These are phyloP conservation scores for Pygoscelis antarcticus DNA, from an alignment of 2,113 vertebrate genomes.

Conservation along the genomic window DNA sequence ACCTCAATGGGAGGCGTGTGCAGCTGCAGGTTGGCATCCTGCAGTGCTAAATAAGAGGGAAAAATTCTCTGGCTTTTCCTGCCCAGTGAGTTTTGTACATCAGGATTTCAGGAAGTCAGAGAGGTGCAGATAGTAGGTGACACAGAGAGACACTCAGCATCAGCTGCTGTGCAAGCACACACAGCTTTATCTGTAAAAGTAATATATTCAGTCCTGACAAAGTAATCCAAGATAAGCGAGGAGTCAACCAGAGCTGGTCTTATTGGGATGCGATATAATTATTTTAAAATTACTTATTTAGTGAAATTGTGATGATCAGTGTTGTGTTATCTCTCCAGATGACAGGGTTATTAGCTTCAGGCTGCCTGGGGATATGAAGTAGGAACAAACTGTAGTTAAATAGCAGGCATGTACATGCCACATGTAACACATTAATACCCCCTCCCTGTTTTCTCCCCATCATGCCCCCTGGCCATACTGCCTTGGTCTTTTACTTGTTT, in stretches of 20 bases:
- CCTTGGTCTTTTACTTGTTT: not conserved
- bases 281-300: conserved; percentile 66
- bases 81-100: not conserved
- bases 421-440: not conserved
- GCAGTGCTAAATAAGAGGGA: not conserved
- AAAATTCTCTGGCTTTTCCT: not conserved
- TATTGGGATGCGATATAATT: conserved; percentile 46
- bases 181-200: not conserved
- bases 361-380: not conserved
- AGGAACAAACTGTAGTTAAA: not conserved
- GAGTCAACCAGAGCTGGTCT: conserved; percentile 33
- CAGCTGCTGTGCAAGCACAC: not conserved
- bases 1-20: rapidly evolving
- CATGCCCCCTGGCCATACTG: not conserved
- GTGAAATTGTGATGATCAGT: conserved; percentile 36
- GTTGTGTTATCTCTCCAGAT: conserved; percentile 43
- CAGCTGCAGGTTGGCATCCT: not conserved
- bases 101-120: not conserved
- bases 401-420: not conserved
- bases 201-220: not conserved
- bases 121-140: not conserved
- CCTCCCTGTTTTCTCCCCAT: not conserved
- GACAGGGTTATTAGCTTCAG: conserved; percentile 48
- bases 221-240: conserved; percentile 20
- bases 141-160: not conserved